Evolutionary conservation across 2,797 vertebrate genomes (phyloP), one percentile per base, ranked within the genome.

Genomic region (Lates japonicus): DNA sequence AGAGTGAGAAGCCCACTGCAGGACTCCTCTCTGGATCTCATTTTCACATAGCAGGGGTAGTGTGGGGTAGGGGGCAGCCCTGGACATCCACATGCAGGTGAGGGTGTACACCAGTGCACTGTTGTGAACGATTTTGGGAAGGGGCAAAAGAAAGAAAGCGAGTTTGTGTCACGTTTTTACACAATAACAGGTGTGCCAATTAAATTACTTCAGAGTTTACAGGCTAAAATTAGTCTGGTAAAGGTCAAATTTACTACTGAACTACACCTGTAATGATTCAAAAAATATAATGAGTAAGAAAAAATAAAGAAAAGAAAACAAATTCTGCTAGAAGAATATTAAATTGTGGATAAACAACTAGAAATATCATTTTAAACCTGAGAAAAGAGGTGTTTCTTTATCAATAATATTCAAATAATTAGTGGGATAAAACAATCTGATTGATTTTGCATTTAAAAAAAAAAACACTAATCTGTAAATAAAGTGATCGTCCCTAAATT

Each of bases 11-110:
- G 84, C 82, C 88, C 88, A 77, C 92, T 37, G 74, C 87, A 86
- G 86, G 93, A 76, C 83, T 88, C 80, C 86, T 80, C 85, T 90
- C 92, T 92, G 89, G 91, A 88, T 90, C 91, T 94, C 90, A 95
- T 95, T 94, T 94, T 93, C 94, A 94, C 94, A 90, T 93, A 74
- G 91, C 88, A 79, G 91, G 89, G 91, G 91, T 68, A 89, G 87
- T 46, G 85, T 71, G 74, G 82, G 61, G 87, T 29, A 2, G 25
- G 25, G 25, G 25, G 1, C 25, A 29, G 25, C 72, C 71, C 75
- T 70, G 88, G 76, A 74, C 60, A 63, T 85, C 81, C 87, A 78
- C 76, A 64, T 71, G 83, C 74, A 87, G 88, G 85, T 81, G 67
- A 85, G 77, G 76, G 77, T 60, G 74, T 60, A 66, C 71, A 80